A percentile compares a stretch with the other conserved stretches of the same genome.
Evolutionary conservation across 64 coral and sea anemone species (phyloP).

Genomic region (Dendrophyllia cribrosa): DNA sequence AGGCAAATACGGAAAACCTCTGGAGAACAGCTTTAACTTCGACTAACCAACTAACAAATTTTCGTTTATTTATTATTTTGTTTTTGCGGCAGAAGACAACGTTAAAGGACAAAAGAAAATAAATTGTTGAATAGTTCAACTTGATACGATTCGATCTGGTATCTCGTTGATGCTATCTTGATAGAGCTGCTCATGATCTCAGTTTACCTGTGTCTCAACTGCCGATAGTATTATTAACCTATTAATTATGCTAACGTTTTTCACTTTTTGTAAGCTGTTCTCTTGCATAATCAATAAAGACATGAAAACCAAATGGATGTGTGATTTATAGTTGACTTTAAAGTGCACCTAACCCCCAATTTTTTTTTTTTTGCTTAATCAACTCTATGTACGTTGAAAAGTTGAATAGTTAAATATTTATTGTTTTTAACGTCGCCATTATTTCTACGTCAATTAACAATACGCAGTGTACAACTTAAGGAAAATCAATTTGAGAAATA

Average conservation of each 20-base stretch:
- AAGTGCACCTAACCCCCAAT: too few relatives aligned
- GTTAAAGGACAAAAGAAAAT: neutral
- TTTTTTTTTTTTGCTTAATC: too few relatives aligned
- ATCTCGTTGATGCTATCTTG: neutral
- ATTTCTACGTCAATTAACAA: too few relatives aligned
- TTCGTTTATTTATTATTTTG: neutral
- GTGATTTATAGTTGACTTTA: neutral
- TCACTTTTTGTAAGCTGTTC: constrained; percentile 29
- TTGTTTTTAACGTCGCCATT: too few relatives aligned
- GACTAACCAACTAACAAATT: constrained; percentile 16
- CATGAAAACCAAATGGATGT: neutral
- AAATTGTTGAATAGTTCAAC: neutral
- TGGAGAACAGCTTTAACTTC: constrained; percentile 10
- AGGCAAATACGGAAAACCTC: neutral
- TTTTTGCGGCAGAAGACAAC: neutral
- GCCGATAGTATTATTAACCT: neutral
- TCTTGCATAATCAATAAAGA: constrained; percentile 23
- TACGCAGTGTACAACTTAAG: too few relatives aligned
- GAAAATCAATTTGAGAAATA: too few relatives aligned
- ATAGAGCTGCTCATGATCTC: neutral
- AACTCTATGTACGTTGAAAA: too few relatives aligned
- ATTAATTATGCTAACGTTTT: constrained; percentile 11
- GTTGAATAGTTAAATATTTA: too few relatives aligned
- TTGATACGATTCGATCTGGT: neutral
- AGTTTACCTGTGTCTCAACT: neutral